Evolutionary conservation across 2,888 invertebrate genomes (phyloP).

Genomic region (Pyrocoelia pectoralis): DNA sequence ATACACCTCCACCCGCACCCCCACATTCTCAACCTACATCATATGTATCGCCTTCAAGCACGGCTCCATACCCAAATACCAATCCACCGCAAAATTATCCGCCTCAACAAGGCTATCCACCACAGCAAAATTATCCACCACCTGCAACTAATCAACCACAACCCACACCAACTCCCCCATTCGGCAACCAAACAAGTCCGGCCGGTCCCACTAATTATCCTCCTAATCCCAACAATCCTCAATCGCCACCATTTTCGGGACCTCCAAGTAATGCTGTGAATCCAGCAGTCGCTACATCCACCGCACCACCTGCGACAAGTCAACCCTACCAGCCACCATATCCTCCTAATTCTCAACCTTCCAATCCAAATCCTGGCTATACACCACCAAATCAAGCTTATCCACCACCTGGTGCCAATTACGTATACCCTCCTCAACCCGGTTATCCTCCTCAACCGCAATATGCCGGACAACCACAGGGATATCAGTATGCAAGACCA

Average conservation of each 20-base stretch:
- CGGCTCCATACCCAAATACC: constrained; percentile 53
- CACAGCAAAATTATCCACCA: constrained; percentile 67
- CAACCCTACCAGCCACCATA: constrained; percentile 66
- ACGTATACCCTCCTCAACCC: constrained; percentile 68
- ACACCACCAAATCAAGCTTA: constrained; percentile 57
- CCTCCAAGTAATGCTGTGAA: constrained; percentile 60
- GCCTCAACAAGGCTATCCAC: constrained; percentile 64
- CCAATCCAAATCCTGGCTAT: constrained; percentile 61
- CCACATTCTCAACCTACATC: constrained; percentile 52
- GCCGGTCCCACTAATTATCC: constrained; percentile 60
- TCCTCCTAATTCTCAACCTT: constrained; percentile 60
- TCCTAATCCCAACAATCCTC: constrained; percentile 57
- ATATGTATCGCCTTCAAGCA: constrained; percentile 54
- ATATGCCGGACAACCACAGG: constrained; percentile 67
- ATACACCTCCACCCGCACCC: constrained; percentile 55
- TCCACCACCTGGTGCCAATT: constrained; percentile 52
- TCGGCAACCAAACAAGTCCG: constrained; percentile 66
- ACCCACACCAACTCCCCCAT: constrained; percentile 61
- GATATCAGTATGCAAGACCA: constrained; percentile 71
- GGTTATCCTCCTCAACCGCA: constrained; percentile 68
- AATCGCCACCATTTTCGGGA: constrained; percentile 70
- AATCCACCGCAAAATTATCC: constrained; percentile 53
- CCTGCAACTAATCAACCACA: constrained; percentile 66
- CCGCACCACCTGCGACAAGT: constrained; percentile 63
- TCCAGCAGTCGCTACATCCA: constrained; percentile 63